Base-by-base conservation (phyloP, 2,888 invertebrate species). In the Diplolepis rosae region DNA sequence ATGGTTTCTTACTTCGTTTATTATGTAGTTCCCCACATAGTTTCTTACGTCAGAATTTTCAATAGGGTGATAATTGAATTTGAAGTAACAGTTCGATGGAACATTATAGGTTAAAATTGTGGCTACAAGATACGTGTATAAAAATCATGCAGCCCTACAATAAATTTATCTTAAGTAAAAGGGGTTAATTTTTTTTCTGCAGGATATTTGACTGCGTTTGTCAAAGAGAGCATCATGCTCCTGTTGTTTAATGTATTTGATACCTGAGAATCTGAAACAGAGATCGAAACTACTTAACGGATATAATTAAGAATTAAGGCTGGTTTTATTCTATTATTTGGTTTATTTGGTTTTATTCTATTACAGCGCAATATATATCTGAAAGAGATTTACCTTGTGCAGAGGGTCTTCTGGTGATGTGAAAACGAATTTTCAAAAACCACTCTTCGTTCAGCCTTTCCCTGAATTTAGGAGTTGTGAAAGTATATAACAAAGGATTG, bases 401-500 rank as follows among this genome's bases (percentile, higher is more conserved):
- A 9, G 85, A 84, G 50, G 76, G 70, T 69, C 74, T 82, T 30
- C 82, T 77, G 1, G 82, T 76, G 18, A 82, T 72, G 61, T 79
- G 81, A 50, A 73, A 79, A 1, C 81, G 77, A 61, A 85, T 72
- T 71, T 79, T 80, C 3, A 81, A 77, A 27, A 84, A 78, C 82
- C 86, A 88, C 6, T 82, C 82, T 39, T 84, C 83, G 67, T 73
- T 83, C n/a, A 92, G 83, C 76, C 91, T 90, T 79, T 90, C 90
- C 11, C 92, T 90, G 84, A 92, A 93, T 81, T 92, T 92, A 0
- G 92, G 91, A 3, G 93, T 93, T 0, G 93, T 93, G 78, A 94
- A 93, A 15, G 93, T 94, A 81, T 93, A 93, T 9, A 93, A 87
- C 22, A 93, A 82, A 0, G 93, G 93, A 87, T 93, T 93, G 0